Evolutionary conservation across 2,113 vertebrate species (phyloP), one percentile per base, ranked within the genome.

Genomic region (Pithys albifrons): DNA sequence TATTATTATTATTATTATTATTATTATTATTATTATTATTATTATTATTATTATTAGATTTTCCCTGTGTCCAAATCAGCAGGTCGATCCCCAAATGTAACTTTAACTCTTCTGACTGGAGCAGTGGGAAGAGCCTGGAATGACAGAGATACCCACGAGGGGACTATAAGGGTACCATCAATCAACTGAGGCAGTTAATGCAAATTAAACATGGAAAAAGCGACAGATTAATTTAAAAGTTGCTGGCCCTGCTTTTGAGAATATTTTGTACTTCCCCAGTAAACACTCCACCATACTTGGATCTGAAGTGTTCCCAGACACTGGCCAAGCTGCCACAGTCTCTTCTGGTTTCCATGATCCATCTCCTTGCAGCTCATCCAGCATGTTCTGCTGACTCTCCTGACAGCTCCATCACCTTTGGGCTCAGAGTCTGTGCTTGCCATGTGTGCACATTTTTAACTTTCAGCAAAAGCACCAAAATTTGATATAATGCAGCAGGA

Each of bases 151-250:
- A 76, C 8, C 29, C 28, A 12, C 14, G 25, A 48, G 45, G 43
- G 35, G 72, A 61, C 37, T 89, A 49, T 49, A 91, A 72, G 37
- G 25, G 15, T 70, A 70, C 31, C 45, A 48, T 78, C 52, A 67
- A 46, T 89, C 73, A 87, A 69, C 31, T 14, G 33, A 91, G 70
- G 25, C 65, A 66, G 61, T 43, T 96, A 81, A 85, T 54, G 65
- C 65, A 87, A 95, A 93, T 88, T 61, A 91, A 94, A 93, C 79
- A 90, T 27, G 86, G 96, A 89, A 93, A 94, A 95, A 88, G 22
- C 51, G 87, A 33, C 58, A 93, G 83, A 89, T 96, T 19, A 65
- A 65, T 89, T 86, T 78, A 71, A 54, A 94, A 91, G 52, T 49
- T 12, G 1, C 69, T 93, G 80, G 70, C 83, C 64, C 33, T 55